Evolutionary conservation across 2,797 vertebrate species (phyloP).

Genomic region (Astyanax mexicanus): DNA sequence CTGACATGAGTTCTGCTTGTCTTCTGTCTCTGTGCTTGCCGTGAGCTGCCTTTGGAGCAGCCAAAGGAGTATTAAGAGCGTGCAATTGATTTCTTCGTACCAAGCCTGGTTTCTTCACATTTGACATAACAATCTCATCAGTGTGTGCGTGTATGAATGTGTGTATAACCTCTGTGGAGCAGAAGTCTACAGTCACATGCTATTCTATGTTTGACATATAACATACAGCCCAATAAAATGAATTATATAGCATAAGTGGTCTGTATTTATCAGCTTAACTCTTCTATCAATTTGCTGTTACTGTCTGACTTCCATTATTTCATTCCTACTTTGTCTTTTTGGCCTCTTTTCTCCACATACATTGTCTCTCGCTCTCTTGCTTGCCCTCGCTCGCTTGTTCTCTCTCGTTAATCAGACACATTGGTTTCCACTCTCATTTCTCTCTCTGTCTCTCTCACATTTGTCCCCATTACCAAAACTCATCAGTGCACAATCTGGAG

Average conservation of each 20-base stretch:
- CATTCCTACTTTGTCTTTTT: conserved; percentile 34
- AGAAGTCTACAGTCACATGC: neutral
- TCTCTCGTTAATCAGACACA: conserved; percentile 37
- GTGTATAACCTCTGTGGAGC: neutral
- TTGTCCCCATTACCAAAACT: conserved; percentile 42
- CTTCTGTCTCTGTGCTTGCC: conserved; percentile 41
- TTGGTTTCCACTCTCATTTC: conserved; percentile 35
- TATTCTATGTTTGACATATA: conserved; percentile 16
- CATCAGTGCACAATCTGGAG: conserved; percentile 41
- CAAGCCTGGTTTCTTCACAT: conserved; percentile 30
- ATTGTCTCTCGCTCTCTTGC: conserved; percentile 1
- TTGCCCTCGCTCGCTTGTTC: neutral
- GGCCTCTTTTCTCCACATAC: conserved; percentile 4
- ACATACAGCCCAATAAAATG: neutral
- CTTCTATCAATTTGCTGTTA: conserved; percentile 21
- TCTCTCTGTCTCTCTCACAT: conserved; percentile 35
- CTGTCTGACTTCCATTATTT: conserved; percentile 31
- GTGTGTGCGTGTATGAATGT: conserved; percentile 29
- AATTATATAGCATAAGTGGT: conserved; percentile 6
- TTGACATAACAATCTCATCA: conserved; percentile 64
- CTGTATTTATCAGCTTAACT: conserved; percentile 27
- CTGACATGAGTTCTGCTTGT: conserved; percentile 48
- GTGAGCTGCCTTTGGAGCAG: conserved; percentile 63
- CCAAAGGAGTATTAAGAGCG: conserved; percentile 71
- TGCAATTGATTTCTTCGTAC: conserved; percentile 54